These are phyloP conservation scores for Lasioglossum morio DNA, from an alignment of 2,888 invertebrate species.

Conservation along the genomic window DNA sequence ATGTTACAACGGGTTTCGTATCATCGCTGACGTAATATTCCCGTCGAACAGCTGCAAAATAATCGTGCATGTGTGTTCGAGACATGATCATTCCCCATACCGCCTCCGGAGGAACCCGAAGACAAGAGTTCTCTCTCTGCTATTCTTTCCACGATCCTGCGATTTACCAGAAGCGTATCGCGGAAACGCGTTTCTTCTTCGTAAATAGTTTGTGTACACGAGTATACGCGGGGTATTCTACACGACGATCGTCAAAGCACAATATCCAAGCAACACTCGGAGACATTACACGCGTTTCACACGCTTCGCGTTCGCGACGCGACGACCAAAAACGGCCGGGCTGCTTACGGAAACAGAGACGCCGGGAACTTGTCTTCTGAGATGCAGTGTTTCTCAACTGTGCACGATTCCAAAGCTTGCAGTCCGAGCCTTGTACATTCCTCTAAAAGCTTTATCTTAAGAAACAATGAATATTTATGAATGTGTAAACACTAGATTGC, in stretches of 20 bases:
- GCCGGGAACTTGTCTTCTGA: conserved; percentile 11
- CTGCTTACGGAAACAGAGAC: conserved; percentile 27
- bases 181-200: conserved; percentile 38
- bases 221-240: background rate
- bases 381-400: conserved; percentile 48
- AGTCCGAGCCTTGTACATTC: background rate
- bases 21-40: conserved; percentile 14
- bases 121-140: conserved; percentile 2
- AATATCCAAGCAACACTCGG: conserved; percentile 34
- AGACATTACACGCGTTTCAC: conserved; percentile 50
- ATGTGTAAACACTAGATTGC: no score
- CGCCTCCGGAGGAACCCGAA: conserved; percentile 7
- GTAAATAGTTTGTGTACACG: conserved; percentile 36
- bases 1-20: background rate
- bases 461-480: no score
- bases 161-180: conserved; percentile 50
- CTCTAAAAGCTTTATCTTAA: background rate
- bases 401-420: background rate
- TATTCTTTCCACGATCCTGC: conserved; percentile 39
- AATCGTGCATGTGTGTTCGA: conserved; percentile 6
- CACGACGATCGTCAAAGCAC: conserved; percentile 44
- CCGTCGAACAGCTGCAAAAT: conserved; percentile 18
- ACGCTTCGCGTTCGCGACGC: conserved; percentile 34
- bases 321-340: conserved; percentile 45
- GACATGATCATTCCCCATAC: conserved; percentile 27